A percentile compares a stretch with the other conserved stretches of the same genome.
Evolutionary conservation across 2,888 invertebrate species (phyloP).

Genomic region (Galeruca laticollis): DNA sequence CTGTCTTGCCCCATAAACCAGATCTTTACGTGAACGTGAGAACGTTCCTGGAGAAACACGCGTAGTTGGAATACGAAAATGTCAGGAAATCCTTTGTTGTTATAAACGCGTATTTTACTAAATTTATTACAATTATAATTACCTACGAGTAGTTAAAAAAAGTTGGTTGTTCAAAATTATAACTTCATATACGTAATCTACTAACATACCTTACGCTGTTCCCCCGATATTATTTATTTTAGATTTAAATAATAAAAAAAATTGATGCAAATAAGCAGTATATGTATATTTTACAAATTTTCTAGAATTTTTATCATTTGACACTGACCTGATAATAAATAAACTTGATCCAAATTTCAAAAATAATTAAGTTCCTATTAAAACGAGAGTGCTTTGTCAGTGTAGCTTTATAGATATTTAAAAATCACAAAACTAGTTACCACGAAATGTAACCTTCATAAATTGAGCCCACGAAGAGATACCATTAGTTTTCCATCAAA

Average conservation of each 20-base stretch:
- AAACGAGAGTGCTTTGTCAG: too few species aligned
- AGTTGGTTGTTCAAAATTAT: background rate
- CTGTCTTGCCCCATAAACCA: slow-evolving; percentile 32
- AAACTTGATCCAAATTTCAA: too few species aligned
- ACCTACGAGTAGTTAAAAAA: background rate
- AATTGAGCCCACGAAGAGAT: too few species aligned
- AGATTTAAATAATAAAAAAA: background rate
- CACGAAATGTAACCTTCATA: too few species aligned
- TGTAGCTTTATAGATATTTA: too few species aligned
- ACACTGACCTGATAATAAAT: too few species aligned
- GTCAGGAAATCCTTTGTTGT: slow-evolving; percentile 26
- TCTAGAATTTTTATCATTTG: too few species aligned
- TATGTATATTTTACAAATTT: too few species aligned
- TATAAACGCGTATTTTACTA: slow-evolving; percentile 23
- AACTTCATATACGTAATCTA: background rate
- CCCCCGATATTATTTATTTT: background rate
- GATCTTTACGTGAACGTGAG: slow-evolving; percentile 35
- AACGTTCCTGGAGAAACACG: slow-evolving; percentile 29
- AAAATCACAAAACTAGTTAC: too few species aligned
- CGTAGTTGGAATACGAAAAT: slow-evolving; percentile 19
- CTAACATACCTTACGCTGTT: background rate
- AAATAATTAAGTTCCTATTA: too few species aligned
- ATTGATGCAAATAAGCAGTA: too few species aligned
- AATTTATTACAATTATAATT: slow-evolving; percentile 21
- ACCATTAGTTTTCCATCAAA: too few species aligned